phyloP scores from a whole-genome alignment of 2,888 invertebrate species.

The Tachystola acroxantha region DNA sequence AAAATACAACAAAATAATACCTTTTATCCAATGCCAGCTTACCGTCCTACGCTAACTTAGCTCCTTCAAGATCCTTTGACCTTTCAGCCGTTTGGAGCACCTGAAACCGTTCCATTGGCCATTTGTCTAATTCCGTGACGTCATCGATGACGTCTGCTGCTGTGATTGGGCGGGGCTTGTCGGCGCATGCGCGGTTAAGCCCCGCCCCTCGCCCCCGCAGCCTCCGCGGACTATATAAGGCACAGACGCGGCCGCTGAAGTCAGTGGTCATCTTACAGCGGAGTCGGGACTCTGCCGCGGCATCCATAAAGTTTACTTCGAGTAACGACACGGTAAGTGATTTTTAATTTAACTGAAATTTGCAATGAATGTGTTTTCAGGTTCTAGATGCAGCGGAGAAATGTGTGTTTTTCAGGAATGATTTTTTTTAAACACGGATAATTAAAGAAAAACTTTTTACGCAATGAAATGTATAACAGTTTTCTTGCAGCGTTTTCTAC shows the following conservation, averaged over 20 bases:
- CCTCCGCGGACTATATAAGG: constrained; percentile 50
- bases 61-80: too few relatives aligned
- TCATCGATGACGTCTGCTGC: constrained; percentile 45
- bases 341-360: neutral
- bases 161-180: constrained; percentile 54
- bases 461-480: too few relatives aligned
- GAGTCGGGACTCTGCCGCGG: constrained; percentile 29
- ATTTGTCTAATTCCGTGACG: constrained; percentile 18
- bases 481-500: too few relatives aligned
- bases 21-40: too few relatives aligned
- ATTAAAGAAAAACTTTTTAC: too few relatives aligned
- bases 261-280: constrained; percentile 26
- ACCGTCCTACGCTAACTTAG: too few relatives aligned
- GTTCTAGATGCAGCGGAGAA: too few relatives aligned
- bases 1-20: too few relatives aligned
- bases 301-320: constrained; percentile 54
- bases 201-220: constrained; percentile 48
- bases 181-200: constrained; percentile 37
- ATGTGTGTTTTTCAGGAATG: too few relatives aligned
- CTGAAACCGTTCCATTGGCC: constrained; percentile 1
- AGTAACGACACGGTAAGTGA: constrained; percentile 56
- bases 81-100: neutral
- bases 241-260: constrained; percentile 17
- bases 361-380: too few relatives aligned
- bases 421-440: too few relatives aligned